These are phyloP conservation scores for Danaus melanippus DNA, from an alignment of 1,140 invertebrate species.

Conservation along the genomic window DNA sequence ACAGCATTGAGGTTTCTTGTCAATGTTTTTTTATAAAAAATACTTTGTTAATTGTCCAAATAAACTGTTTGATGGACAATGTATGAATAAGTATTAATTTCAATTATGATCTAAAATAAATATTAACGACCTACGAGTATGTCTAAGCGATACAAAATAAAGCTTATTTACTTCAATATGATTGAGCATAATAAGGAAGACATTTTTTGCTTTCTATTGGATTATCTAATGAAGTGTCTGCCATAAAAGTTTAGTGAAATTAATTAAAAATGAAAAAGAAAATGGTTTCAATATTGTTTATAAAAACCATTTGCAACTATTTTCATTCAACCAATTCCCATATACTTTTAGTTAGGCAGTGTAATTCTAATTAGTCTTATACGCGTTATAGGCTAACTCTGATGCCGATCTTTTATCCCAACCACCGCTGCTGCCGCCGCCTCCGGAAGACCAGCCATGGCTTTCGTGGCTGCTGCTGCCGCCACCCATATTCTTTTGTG, in stretches of 20 bases:
- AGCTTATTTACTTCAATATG: too few relatives aligned
- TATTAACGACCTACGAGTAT: too few relatives aligned
- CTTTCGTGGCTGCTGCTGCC: conserved; percentile 67
- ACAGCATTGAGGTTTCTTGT: conserved; percentile 11
- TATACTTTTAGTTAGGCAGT: neutral
- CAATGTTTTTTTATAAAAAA: conserved; percentile 16
- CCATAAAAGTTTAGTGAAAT: too few relatives aligned
- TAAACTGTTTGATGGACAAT: conserved; percentile 2
- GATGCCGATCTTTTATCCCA: conserved; percentile 74
- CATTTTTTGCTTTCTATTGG: too few relatives aligned
- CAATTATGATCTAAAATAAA: too few relatives aligned
- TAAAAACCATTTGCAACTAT: conserved; percentile 1
- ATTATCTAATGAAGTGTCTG: too few relatives aligned
- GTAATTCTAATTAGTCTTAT: conserved; percentile 49
- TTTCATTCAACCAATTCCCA: neutral
- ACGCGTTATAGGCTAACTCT: conserved; percentile 78
- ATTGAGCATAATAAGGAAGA: too few relatives aligned
- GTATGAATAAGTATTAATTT: neutral
- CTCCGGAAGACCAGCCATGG: conserved; percentile 72
- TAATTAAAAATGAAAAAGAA: neutral
- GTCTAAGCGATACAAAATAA: too few relatives aligned
- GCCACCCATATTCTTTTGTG: conserved; percentile 75
- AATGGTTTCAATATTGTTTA: conserved; percentile 4
- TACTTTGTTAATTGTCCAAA: conserved; percentile 11
- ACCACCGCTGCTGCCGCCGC: conserved; percentile 68